Conservation (phyloP, 2,888 invertebrate species). For the Volucella inanis region DNA sequence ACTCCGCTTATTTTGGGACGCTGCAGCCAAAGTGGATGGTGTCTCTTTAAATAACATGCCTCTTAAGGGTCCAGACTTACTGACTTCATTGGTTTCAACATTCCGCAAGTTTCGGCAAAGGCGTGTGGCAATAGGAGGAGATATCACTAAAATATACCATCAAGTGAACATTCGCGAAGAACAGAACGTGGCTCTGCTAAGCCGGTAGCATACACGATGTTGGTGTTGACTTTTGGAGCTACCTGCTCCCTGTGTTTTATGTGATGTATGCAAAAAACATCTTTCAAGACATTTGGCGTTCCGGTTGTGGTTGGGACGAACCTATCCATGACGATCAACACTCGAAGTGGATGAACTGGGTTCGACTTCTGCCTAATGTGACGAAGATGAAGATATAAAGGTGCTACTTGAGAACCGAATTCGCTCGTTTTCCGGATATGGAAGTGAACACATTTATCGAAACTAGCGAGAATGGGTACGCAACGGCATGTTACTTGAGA, state of each 20-base stretch:
- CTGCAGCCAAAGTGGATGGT: no score
- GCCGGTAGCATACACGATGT: constrained; percentile 52
- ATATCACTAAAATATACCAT: constrained; percentile 76
- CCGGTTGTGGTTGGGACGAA: constrained; percentile 59
- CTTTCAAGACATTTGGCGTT: constrained; percentile 61
- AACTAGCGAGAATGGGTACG: constrained; percentile 24
- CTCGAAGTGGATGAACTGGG: no score
- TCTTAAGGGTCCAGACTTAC: no score
- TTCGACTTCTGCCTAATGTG: no score
- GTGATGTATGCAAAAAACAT: constrained; percentile 47
- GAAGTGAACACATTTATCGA: no score
- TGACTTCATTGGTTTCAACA: no score
- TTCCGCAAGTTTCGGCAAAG: constrained; percentile 6
- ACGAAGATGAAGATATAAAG: no score
- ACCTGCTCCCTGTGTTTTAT: no score
- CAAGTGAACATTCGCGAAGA: constrained; percentile 68
- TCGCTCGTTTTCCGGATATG: constrained; percentile 32
- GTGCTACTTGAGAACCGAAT: constrained; percentile 1
- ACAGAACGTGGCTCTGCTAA: constrained; percentile 13
- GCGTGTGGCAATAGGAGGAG: constrained; percentile 67
- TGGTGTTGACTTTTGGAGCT: background rate
- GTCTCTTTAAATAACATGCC: no score
- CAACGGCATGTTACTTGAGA: background rate
- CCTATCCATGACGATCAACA: constrained; percentile 49
- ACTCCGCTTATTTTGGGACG: no score